Evolutionary conservation across 2,888 invertebrate species (phyloP).

Genomic region (Tetragonisca angustula): DNA sequence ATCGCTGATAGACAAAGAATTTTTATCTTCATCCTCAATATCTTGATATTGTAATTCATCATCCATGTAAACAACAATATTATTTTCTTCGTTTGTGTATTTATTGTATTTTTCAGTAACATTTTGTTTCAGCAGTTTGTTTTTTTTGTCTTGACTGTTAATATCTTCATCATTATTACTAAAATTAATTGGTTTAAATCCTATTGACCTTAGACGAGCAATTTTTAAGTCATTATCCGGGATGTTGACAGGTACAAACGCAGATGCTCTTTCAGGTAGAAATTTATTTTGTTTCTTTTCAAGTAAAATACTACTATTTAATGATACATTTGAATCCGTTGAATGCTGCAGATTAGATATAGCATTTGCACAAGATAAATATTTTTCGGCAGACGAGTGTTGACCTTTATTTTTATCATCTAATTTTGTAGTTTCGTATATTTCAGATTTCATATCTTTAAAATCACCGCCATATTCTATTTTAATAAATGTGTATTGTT

Average conservation of each 20-base stretch:
- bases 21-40: slow-evolving; percentile 78
- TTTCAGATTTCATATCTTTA: slow-evolving; percentile 41
- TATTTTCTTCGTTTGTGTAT: slow-evolving; percentile 79
- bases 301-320: slow-evolving; percentile 9
- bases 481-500: slow-evolving; percentile 52
- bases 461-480: slow-evolving; percentile 42
- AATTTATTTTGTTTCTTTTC: slow-evolving; percentile 21
- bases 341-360: slow-evolving; percentile 6
- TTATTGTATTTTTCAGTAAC: slow-evolving; percentile 80
- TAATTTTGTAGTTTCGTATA: slow-evolving; percentile 19
- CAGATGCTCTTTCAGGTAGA: slow-evolving; percentile 68
- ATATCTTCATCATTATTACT: slow-evolving; percentile 5
- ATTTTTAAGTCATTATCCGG: slow-evolving; percentile 74
- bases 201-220: slow-evolving; percentile 79
- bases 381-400: background rate
- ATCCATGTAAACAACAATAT: slow-evolving; percentile 80
- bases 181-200: slow-evolving; percentile 78
- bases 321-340: background rate
- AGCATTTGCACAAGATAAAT: slow-evolving; percentile 4
- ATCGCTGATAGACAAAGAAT: slow-evolving; percentile 1
- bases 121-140: slow-evolving; percentile 66
- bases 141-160: background rate
- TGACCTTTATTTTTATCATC: slow-evolving; percentile 24
- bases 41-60: slow-evolving; percentile 80
- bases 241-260: slow-evolving; percentile 80